Percentiles rank a stretch among this genome's conserved stretches.
These are phyloP conservation scores for Etheostoma nigrum DNA, from an alignment of 2,797 vertebrate species.

Conservation along the genomic window DNA sequence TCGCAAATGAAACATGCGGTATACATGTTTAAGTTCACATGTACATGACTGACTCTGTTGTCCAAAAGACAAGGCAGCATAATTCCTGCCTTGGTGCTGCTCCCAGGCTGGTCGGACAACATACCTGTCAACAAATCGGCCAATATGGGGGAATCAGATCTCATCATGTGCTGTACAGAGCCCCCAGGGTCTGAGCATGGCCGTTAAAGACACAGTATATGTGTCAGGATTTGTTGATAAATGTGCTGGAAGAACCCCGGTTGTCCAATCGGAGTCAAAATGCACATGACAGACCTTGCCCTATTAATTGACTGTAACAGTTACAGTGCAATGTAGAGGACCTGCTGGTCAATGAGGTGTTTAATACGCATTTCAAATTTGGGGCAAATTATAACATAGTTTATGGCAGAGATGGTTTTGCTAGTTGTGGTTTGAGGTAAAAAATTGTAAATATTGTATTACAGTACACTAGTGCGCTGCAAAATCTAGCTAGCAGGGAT, in stretches of 20 bases:
- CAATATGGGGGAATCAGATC: conserved; percentile 52
- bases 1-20: background rate
- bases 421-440: background rate
- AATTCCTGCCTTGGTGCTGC: conserved; percentile 15
- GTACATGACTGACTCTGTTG: conserved; percentile 19
- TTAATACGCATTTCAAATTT: background rate
- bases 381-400: background rate
- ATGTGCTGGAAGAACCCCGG: conserved; percentile 53
- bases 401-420: background rate
- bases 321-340: conserved; percentile 6
- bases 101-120: conserved; percentile 41
- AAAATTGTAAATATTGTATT: background rate
- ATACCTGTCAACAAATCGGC: conserved; percentile 58
- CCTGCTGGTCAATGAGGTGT: conserved; percentile 10
- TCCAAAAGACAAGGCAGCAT: conserved; percentile 8
- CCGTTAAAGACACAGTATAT: conserved; percentile 50
- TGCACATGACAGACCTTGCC: conserved; percentile 23
- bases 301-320: conserved; percentile 26
- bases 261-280: conserved; percentile 43
- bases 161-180: conserved; percentile 42
- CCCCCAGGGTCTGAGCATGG: conserved; percentile 32
- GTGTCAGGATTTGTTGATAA: conserved; percentile 55
- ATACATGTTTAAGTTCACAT: background rate
- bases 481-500: background rate
- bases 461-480: background rate